Base-by-base conservation (phyloP, 1,140 invertebrate genomes). In the Drosophila asahinai region DNA sequence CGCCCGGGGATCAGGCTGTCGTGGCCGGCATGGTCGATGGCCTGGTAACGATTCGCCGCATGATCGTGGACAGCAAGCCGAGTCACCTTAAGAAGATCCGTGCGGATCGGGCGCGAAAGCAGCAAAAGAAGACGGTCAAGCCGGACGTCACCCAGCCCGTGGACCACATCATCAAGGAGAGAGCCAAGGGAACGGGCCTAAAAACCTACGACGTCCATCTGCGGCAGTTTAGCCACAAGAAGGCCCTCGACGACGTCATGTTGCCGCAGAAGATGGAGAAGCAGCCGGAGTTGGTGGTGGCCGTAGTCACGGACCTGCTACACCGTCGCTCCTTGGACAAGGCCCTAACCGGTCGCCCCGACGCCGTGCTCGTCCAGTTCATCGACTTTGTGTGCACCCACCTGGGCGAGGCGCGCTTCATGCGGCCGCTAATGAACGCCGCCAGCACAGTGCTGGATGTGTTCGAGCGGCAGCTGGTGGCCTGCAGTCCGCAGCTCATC, bases 11-110 rank as follows among this genome's bases (percentile, higher is more conserved):
- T 94, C 96, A 97, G 87, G 96, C 97, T 25, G 92, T 99, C 72
- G 97, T 96, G 42, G 97, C 97, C 55, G 98, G 98, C 57, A 98
- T 98, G 96, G 95, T 97, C n/a, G 97, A 98, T 94, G 97, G 98
- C 49, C 94, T 99, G 43, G 95, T 99, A 70, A 98, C 97, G 5
- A 96, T 99, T 25, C 95, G 95, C 72, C 95, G 97, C 90, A 95
- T 96, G 93, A 96, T 97, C 91, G 80, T 93, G 95, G 78, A 92
- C 58, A 71, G 92, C 93, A 82, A 93, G 43, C 63, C 84, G 22
- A 93, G 94, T 14, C 47, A 86, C 15, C 38, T 89, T 70, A 78
- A 73, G 91, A 91, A 80, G 17, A 43, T 94, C 94, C n/a, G 48
- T 17, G 47, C 57, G 0, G 59, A 12, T 11, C 52, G 77, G 19